Conservation (phyloP, 2,797 vertebrate species). For the Cuculus canorus region DNA sequence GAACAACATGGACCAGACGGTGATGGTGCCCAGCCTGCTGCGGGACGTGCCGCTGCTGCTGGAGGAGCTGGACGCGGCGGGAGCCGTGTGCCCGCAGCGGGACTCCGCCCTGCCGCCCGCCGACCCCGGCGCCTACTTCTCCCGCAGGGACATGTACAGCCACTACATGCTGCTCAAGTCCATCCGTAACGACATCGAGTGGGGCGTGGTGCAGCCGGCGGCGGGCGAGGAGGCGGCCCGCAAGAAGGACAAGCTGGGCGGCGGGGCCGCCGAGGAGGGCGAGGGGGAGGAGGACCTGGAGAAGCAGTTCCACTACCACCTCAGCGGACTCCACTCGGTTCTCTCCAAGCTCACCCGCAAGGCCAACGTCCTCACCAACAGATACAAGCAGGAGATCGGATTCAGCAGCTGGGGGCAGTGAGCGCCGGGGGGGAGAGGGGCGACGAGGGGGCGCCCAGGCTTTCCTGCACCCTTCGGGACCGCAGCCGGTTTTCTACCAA, state of each 20-base stretch:
- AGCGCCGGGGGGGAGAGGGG: not conserved
- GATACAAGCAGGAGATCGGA: conserved; percentile 94
- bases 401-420: conserved; percentile 89
- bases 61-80: conserved; percentile 77
- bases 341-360: conserved; percentile 90
- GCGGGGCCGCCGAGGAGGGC: conserved; percentile 71
- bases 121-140: conserved; percentile 76
- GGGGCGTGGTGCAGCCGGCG: conserved; percentile 87
- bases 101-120: conserved; percentile 41
- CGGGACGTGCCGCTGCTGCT: conserved; percentile 93
- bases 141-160: conserved; percentile 92
- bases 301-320: conserved; percentile 90
- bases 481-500: conserved; percentile 66
- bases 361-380: conserved; percentile 90
- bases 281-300: conserved; percentile 87
- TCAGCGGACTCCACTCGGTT: conserved; percentile 88
- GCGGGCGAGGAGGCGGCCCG: conserved; percentile 76
- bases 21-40: conserved; percentile 95
- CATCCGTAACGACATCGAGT: conserved; percentile 95
- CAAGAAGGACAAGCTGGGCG: conserved; percentile 75
- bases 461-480: conserved; percentile 52
- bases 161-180: conserved; percentile 95
- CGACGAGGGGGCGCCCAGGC: not conserved
- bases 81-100: conserved; percentile 69
- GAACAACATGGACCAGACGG: conserved; percentile 98